These are phyloP conservation scores for Loriculus beryllinus DNA, from an alignment of 2,797 vertebrate genomes.

Conservation along the genomic window DNA sequence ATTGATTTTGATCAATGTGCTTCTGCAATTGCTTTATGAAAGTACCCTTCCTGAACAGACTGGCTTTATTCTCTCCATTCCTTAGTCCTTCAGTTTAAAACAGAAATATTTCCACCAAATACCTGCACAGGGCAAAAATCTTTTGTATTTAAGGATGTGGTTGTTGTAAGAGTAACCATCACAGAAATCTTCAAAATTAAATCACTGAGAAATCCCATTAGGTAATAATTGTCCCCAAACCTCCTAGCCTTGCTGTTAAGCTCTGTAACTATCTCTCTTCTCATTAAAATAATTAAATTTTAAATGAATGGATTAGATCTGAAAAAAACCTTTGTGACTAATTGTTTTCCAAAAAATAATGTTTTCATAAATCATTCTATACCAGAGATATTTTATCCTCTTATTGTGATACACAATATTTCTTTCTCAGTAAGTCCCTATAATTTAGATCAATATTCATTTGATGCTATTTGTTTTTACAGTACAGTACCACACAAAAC, in stretches of 20 bases:
- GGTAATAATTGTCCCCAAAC: neutral
- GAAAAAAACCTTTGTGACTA: neutral
- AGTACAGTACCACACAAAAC: neutral
- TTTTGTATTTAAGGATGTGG: neutral
- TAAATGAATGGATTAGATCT: neutral
- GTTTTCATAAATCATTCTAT: neutral
- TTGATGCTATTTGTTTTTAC: neutral
- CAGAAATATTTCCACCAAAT: neutral
- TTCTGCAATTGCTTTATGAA: neutral
- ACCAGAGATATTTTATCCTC: neutral
- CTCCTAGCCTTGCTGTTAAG: neutral
- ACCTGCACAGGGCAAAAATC: neutral
- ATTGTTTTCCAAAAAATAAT: neutral
- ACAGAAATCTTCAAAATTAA: neutral
- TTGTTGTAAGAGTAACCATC: neutral
- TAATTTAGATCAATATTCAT: neutral
- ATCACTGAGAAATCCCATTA: neutral
- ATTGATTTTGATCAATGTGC: neutral
- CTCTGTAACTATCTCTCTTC: fast-evolving
- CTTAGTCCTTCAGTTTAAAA: neutral
- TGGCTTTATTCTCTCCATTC: neutral
- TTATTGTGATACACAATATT: neutral
- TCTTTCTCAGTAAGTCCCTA: neutral
- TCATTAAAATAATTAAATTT: neutral
- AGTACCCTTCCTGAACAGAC: neutral